Evolutionary conservation across 2,888 invertebrate genomes (phyloP), one percentile per base, ranked within the genome.

Genomic region (Eumacrocentrus americanus): DNA sequence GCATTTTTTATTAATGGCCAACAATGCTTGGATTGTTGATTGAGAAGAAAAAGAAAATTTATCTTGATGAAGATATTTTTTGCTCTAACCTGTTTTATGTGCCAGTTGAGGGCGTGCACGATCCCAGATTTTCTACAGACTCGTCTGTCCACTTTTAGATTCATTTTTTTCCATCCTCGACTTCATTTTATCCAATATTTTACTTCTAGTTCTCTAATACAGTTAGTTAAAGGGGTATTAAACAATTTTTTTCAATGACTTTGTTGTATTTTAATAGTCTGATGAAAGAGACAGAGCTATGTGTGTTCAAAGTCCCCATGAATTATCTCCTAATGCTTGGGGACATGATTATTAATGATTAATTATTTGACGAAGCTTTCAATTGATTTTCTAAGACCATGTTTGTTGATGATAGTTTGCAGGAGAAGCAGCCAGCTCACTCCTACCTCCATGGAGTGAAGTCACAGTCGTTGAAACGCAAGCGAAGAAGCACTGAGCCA

Each of bases 401-500:
- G n/a, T n/a, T n/a, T n/a, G n/a, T n/a, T n/a, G 44, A 18, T 52
- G 44, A 22, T 57, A 80, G 80, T 64, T 69, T 79, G 48, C 78
- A 78, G 66, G 79, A 77, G 12, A 79, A 80, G 48, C 76, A 77
- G 48, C 63, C 70, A 18, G 60, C 71, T 9, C 77, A 74, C 46
- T 68, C 73, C 9, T 74, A 76, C 23, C 62, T 71, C 25, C 76
- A 78, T 66, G 72, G 75, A 35, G 71, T 71, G 22, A 79, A 75
- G 64, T 67, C 72, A 12, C 76, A 75, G 48, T 62, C 68, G 2
- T 58, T 72, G 46, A 80, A 77, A 59, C 75, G 80, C 11, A 80
- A 80, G 62, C 72, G 80, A 22, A 74, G 76, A 29, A 66, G 71
- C 9, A 77, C 79, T 7, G 80, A 79, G 52, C 67, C 72, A 25